phyloP scores from a whole-genome alignment of 1,140 invertebrate species.

The Leptopilina clavipes region DNA sequence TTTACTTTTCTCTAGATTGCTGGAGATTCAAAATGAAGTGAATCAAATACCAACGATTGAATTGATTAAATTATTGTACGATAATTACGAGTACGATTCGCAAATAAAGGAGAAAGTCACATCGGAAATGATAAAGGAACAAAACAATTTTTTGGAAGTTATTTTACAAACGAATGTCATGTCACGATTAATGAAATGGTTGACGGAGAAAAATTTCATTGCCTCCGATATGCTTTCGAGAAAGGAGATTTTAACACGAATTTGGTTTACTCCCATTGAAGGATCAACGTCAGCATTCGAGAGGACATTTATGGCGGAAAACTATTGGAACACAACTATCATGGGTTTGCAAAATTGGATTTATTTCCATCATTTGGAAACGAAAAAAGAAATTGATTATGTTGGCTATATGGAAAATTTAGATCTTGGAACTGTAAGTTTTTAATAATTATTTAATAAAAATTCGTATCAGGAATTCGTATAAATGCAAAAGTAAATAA shows the following conservation, averaged over 20 bases:
- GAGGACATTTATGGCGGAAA: slow-evolving; percentile 90
- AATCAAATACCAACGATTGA: slow-evolving; percentile 73
- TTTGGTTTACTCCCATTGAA: slow-evolving; percentile 88
- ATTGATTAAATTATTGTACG: slow-evolving; percentile 79
- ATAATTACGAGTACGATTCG: slow-evolving; percentile 84
- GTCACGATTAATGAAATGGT: slow-evolving; percentile 76
- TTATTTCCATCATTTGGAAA: slow-evolving; percentile 84
- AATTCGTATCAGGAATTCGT: too few relatives aligned
- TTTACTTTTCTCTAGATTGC: slow-evolving; percentile 59
- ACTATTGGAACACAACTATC: slow-evolving; percentile 79
- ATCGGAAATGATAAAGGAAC: slow-evolving; percentile 74
- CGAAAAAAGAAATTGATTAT: slow-evolving; percentile 81
- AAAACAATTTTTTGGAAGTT: slow-evolving; percentile 77
- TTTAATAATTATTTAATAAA: neutral
- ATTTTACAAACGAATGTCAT: slow-evolving; percentile 78
- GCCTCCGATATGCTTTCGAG: slow-evolving; percentile 73
- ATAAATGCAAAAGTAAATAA: too few relatives aligned
- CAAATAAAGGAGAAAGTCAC: slow-evolving; percentile 84
- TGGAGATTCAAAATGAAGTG: slow-evolving; percentile 52
- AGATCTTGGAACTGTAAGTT: slow-evolving; percentile 81
- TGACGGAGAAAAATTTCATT: slow-evolving; percentile 73
- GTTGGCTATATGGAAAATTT: slow-evolving; percentile 84
- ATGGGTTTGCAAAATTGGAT: slow-evolving; percentile 92
- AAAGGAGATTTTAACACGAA: slow-evolving; percentile 82
- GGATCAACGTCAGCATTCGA: slow-evolving; percentile 90